phyloP scores from a whole-genome alignment of 2,113 vertebrate genomes.

The Etheostoma cragini region DNA sequence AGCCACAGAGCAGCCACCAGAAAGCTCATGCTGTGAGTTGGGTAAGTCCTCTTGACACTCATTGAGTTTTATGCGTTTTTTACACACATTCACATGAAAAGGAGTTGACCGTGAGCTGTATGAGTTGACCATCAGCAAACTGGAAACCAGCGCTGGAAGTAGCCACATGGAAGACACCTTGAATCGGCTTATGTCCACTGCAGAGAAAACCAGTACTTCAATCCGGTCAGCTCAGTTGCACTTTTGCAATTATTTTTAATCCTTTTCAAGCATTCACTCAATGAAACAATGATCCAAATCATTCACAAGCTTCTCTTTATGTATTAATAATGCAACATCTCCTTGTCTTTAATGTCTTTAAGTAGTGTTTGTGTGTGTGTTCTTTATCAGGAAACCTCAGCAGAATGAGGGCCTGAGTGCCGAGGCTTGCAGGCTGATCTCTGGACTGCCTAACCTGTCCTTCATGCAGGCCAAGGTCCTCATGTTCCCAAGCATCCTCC shows the following conservation, averaged over 20 bases:
- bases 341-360: neutral
- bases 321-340: neutral
- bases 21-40: neutral
- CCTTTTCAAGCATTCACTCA: neutral
- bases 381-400: constrained; percentile 84
- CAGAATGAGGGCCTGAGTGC: constrained; percentile 88
- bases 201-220: constrained; percentile 89
- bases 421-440: constrained; percentile 87
- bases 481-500: constrained; percentile 91
- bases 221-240: constrained; percentile 83
- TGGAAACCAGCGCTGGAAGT: constrained; percentile 84
- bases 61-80: constrained; percentile 2
- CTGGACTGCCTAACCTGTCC: constrained; percentile 89
- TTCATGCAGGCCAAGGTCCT: constrained; percentile 94
- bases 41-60: neutral
- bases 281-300: no score
- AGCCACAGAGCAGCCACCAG: neutral
- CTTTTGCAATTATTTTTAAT: neutral
- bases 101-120: constrained; percentile 95
- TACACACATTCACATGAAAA: constrained; percentile 53
- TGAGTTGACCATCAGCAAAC: constrained; percentile 92
- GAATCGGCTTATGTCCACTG: constrained; percentile 91
- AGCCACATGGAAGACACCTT: constrained; percentile 87
- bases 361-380: neutral
- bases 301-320: no score